Base-by-base conservation (phyloP, 2,888 invertebrate genomes). In the Ophioninae sp. region DNA sequence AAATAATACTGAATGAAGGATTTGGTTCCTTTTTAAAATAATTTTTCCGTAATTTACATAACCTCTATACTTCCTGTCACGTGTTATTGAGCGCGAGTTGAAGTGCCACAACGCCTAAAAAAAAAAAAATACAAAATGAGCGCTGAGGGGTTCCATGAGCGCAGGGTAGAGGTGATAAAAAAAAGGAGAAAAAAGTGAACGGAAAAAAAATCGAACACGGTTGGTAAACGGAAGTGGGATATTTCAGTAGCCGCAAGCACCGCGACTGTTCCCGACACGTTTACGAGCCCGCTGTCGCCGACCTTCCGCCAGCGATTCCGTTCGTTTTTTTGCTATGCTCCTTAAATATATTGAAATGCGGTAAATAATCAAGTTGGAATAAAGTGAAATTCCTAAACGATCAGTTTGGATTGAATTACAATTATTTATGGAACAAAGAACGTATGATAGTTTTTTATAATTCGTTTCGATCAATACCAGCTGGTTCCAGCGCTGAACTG, bases 241-340 rank as follows among this genome's bases (percentile, higher is more conserved):
- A 84, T 79, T 84, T 74, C 59, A 76, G 82, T 39, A 64, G 72
- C 84, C 84, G 59, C 84, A 82, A 82, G 82, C 84, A 72, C 82
- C 82, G 68, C 73, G 76, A 82, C 79, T 84, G 84, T 82, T 79
- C 79, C 30, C 79, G 84, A 84, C 82, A 84, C 82, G 79, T 84
- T 84, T 84, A 84, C 82, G 84, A 82, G 69, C 69, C 68, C 56
- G 79, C 84, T 82, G 82, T 59, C 61, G 65, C 56, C 67, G 81
- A 79, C 82, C 64, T 79, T 79, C 64, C 73, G 59, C 73, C 39
- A 57, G 30, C 57, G 57, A 73, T 64, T 56, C 50, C 79, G 41
- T 79, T 74, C 57, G 62, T 72, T 79, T 59, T 56, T 65, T 75
- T 83, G 30, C 30, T 44, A n/a, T 5, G 10, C 44, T 13, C 17